Evolutionary conservation across 1,140 invertebrate genomes (phyloP), one percentile per base, ranked within the genome.

Genomic region (Medauroidea extradentata): DNA sequence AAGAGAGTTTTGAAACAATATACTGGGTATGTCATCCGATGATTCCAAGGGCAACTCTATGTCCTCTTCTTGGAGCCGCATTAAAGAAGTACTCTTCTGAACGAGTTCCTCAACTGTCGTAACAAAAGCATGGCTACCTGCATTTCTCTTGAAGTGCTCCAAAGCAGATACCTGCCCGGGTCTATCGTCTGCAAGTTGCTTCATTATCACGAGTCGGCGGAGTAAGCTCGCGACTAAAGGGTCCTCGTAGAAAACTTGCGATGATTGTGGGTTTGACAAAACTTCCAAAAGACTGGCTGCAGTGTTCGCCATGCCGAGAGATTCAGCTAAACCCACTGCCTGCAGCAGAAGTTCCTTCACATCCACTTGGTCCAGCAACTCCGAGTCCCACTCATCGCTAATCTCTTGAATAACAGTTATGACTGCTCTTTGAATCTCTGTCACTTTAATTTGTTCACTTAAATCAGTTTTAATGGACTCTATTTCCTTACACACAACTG

Each of bases 181-280:
- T 41, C 83, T 80, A 63, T 82, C 77, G 54, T 86, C 85, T 1
- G 86, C 85, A 0, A 90, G 73, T 70, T 89, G 83, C 53, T 83
- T 77, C 79, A 90, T 88, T 0, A 90, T 79, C 3, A 84, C 83
- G 24, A 89, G 70, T 56, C 88, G 78, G 71, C 83, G 83, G n/a
- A 91, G 70, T 60, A 90, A 85, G 53, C 84, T 83, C 43, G 87
- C 67, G 1, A 83, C 83, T 14, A 83, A 77, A 43, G 75, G 76
- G 66, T 89, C 86, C 23, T 74, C 75, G n/a, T 78, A 76, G 41
- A 87, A 70, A 59, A 78, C 78, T 19, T 74, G 70, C 2, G 83
- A 78, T 18, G 80, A 80, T n/a, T 81, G 74, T 21, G 81, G 78
- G 67, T 87, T 81, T 29, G 79, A 79, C 18, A 85, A 68, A n/a